Evolutionary conservation across 1,140 invertebrate species (phyloP), one percentile per base, ranked within the genome.

Genomic region (Ganaspis sp.): DNA sequence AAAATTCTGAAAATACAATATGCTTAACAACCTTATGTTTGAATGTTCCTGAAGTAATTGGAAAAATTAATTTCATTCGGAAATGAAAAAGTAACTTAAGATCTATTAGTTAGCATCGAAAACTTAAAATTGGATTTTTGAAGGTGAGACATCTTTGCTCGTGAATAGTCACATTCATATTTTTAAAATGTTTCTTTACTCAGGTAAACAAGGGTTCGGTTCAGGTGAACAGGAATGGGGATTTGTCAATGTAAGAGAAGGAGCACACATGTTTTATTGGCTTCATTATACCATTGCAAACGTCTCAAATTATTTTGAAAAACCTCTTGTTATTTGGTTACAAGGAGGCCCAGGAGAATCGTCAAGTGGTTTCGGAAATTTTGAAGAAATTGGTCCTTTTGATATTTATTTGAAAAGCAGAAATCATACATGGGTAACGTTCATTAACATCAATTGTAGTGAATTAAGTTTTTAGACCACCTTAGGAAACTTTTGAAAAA

Each of bases 191-290:
- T 64, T 5, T 0, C 6, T 26, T 11, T 38, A n/a, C n/a, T 26
- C 58, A 83, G 86, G 81, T 23, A 86, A 53, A 74, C 45, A 74
- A 83, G 93, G 93, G 12, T 92, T 93, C 72, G 92, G 92, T n/a
- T 87, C 90, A 2, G 93, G 92, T 0, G 92, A 94, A 53, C 93
- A 95, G 88, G 94, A 95, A 78, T 95, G 94, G 94, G 94, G 94
- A 42, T 94, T 92, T 82, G 92, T 93, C 0, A 92, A 92, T 21
- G 95, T 97, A 0, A 92, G 95, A 8, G 88, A 92, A 5, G 92
- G 93, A 0, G 95, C 96, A 1, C 92, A 96, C 54, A 96, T 96
- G 93, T 97, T 97, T 86, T 97, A 95, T 92, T 97, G 96, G 95
- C 86, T 97, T 2, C 96, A 95, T 85, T 95, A 95, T 81, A 94